Base-by-base conservation (phyloP, 2,888 invertebrate genomes). In the Amblyteles armatorius region DNA sequence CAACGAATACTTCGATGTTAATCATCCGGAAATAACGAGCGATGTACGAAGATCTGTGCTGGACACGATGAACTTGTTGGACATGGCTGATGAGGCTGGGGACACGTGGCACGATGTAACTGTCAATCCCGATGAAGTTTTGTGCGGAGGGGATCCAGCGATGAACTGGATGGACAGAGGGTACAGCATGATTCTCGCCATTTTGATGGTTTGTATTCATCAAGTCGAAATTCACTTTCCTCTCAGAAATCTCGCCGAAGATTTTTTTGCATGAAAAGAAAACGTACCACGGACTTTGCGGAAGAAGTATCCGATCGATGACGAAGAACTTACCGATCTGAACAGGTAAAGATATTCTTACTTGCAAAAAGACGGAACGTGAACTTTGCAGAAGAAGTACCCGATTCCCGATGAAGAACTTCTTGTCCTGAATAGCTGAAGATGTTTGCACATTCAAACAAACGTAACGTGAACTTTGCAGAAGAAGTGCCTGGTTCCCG, bases 181-280 rank as follows among this genome's bases (percentile, higher is more conserved):
- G 74, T 93, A 90, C 74, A 84, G 89, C 4, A 91, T 86, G 16
- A 90, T 92, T 84, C 74, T 93, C 4, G 92, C 92, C 76, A 89
- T 92, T 79, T 73, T 93, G 76, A 92, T 91, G 91, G 93, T 93
- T 77, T 36, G 84, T 84, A 36, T 65, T 19, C 3, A 44, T 44
- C 44, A 13, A 13, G 44, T 13, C 3, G 3, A 13, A 44, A 44
- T 13, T 44, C 3, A 13, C 11, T 44, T 44, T 13, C 3, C 44
- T 11, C 13, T 44, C 3, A 44, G 13, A 11, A 44, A 13, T 13
- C 3, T 44, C 13, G 13, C 16, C 3, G 13, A 13, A 44, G 9
- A 11, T 11, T 2, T 44, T 44, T 11, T 44, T 44, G 5, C 36
- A 29, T 4, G 3, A 68, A 48, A 63, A 76, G 3, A 29, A 69